Evolutionary conservation across 2,113 vertebrate species (phyloP).

Genomic region (Erythrolamprus reginae): DNA sequence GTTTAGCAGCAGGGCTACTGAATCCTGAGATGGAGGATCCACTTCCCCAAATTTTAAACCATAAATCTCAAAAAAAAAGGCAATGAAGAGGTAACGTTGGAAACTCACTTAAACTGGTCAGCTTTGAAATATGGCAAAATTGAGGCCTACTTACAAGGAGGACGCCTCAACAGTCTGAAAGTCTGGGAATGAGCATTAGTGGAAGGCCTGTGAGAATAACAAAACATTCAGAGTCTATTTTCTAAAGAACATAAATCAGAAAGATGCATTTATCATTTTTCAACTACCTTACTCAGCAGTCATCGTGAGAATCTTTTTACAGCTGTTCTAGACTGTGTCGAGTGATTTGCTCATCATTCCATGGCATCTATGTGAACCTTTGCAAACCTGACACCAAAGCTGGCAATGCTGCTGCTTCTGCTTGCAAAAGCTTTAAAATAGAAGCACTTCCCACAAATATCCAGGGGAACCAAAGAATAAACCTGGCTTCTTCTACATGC

Average conservation of each 20-base stretch:
- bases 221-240: neutral
- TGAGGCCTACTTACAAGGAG: conserved; percentile 7
- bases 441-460: neutral
- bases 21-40: neutral
- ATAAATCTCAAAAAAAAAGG: neutral
- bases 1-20: neutral
- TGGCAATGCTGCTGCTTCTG: neutral
- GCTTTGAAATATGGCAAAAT: neutral
- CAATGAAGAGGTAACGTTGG: neutral
- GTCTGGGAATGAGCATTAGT: neutral
- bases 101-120: neutral
- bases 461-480: neutral
- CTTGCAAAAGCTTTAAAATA: neutral
- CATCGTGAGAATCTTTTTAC: neutral
- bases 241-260: neutral
- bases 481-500: neutral
- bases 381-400: too few species aligned
- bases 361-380: neutral
- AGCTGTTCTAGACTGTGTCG: neutral
- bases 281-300: neutral
- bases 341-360: neutral
- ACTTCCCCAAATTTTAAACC: neutral
- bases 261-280: neutral
- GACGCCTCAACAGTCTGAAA: conserved; percentile 9
- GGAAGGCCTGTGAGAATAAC: neutral